Conservation (phyloP, 2,113 vertebrate genomes). For the Prunella fulvescens region DNA sequence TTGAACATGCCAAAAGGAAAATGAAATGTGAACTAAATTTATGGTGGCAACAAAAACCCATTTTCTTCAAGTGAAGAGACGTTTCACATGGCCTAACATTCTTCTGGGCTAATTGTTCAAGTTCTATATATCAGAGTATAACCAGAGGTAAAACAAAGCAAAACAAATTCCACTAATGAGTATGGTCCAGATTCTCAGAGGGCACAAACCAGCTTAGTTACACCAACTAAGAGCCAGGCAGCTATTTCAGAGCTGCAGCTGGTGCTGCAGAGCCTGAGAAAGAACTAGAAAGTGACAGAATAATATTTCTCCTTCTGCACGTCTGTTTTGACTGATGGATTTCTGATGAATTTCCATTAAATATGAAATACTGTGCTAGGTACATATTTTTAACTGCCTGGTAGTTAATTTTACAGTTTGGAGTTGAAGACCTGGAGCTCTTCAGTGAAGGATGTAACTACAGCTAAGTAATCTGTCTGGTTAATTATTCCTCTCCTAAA, state of each 20-base stretch:
- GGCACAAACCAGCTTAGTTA: conserved; percentile 1
- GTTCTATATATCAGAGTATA: not conserved
- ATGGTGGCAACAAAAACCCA: conserved; percentile 1
- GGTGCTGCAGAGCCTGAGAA: not conserved
- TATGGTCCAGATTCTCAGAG: not conserved
- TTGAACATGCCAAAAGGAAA: conserved; percentile 12
- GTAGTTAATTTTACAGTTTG: conserved; percentile 26
- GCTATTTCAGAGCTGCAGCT: not conserved
- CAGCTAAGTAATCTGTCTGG: not conserved
- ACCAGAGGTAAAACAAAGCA: conserved; percentile 13
- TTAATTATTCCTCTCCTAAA: conserved; percentile 35
- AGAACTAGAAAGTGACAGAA: not conserved
- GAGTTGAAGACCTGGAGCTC: not conserved
- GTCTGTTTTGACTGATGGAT: not conserved
- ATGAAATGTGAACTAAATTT: conserved; percentile 30
- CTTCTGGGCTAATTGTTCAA: conserved; percentile 34
- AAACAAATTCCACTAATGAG: conserved; percentile 30
- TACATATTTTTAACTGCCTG: conserved; percentile 43
- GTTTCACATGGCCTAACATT: not conserved
- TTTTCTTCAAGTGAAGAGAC: conserved; percentile 1
- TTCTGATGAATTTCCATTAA: conserved; percentile 48
- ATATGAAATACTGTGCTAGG: conserved; percentile 25
- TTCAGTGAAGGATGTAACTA: not conserved
- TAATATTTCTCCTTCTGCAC: not conserved
- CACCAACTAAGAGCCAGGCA: not conserved